These are phyloP conservation scores for Linyphia triangularis DNA, from an alignment of 2,888 invertebrate genomes.

Conservation along the genomic window DNA sequence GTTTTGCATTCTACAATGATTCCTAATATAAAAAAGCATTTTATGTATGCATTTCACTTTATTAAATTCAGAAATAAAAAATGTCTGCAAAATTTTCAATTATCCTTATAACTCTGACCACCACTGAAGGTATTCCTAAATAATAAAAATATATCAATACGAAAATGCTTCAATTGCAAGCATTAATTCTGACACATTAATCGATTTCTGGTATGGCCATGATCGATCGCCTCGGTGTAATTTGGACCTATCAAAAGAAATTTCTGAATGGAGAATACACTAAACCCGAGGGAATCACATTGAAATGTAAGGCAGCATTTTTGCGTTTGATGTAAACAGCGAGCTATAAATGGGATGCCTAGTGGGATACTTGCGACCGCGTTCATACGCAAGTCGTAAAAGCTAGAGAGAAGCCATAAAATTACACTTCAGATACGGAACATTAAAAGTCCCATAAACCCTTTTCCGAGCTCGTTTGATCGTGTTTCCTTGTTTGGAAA, in stretches of 20 bases:
- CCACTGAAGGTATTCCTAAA: no score
- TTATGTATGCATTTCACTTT: no score
- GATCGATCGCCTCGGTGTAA: slow-evolving; percentile 35
- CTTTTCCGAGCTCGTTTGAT: slow-evolving; percentile 66
- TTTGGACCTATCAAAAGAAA: slow-evolving; percentile 40
- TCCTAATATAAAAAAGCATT: no score
- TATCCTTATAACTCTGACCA: no score
- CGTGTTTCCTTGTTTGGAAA: slow-evolving; percentile 63
- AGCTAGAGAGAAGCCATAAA: slow-evolving; percentile 64
- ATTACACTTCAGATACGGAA: slow-evolving; percentile 68
- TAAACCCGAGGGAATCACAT: slow-evolving; percentile 34
- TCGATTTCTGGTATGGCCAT: slow-evolving; percentile 14
- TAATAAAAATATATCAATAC: no score
- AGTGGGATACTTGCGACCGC: slow-evolving; percentile 52
- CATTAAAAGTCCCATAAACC: slow-evolving; percentile 72
- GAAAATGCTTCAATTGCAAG: no score
- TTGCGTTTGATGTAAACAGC: slow-evolving; percentile 63
- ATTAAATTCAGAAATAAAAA: no score
- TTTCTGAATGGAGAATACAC: slow-evolving; percentile 30
- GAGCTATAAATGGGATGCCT: slow-evolving; percentile 50
- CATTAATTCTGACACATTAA: background rate
- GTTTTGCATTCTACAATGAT: no score
- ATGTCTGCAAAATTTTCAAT: no score
- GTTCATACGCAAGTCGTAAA: slow-evolving; percentile 69
- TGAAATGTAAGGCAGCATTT: slow-evolving; percentile 65